Percentiles rank a stretch among this genome's conserved stretches.
phyloP scores from a whole-genome alignment of 2,113 vertebrate species.

The Cathartes aura region DNA sequence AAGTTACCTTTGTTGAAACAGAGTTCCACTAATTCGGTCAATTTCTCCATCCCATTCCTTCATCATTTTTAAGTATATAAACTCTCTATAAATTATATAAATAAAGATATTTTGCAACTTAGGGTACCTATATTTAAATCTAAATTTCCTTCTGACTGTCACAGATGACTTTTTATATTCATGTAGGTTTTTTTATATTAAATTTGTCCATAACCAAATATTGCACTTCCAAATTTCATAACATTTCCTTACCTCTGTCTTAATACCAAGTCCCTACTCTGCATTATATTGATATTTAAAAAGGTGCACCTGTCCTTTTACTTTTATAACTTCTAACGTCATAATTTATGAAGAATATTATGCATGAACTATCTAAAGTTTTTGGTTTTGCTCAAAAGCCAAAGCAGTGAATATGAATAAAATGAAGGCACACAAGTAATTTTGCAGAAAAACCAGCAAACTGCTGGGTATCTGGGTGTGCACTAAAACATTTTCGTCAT shows the following conservation, averaged over 20 bases:
- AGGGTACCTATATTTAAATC: background rate
- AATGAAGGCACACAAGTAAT: background rate
- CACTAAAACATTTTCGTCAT: background rate
- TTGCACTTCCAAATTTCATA: background rate
- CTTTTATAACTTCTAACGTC: slow-evolving; percentile 15
- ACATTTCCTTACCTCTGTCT: background rate
- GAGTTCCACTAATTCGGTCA: background rate
- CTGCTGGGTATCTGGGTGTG: background rate
- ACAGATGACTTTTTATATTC: background rate
- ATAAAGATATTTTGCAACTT: background rate
- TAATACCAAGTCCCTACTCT: background rate
- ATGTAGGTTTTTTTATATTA: background rate
- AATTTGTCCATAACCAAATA: background rate
- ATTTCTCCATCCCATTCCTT: background rate
- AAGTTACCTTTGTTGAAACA: background rate
- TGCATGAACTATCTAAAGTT: background rate
- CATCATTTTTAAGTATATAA: background rate
- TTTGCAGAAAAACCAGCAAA: background rate
- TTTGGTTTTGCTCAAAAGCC: background rate
- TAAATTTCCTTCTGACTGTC: background rate
- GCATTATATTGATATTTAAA: slow-evolving; percentile 9
- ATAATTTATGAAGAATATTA: slow-evolving; percentile 20
- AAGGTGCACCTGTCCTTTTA: background rate
- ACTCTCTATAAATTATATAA: background rate
- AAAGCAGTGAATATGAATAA: background rate